Evolutionary conservation across 2,113 vertebrate species (phyloP).

Genomic region (Leptobrachium ailaonicum): DNA sequence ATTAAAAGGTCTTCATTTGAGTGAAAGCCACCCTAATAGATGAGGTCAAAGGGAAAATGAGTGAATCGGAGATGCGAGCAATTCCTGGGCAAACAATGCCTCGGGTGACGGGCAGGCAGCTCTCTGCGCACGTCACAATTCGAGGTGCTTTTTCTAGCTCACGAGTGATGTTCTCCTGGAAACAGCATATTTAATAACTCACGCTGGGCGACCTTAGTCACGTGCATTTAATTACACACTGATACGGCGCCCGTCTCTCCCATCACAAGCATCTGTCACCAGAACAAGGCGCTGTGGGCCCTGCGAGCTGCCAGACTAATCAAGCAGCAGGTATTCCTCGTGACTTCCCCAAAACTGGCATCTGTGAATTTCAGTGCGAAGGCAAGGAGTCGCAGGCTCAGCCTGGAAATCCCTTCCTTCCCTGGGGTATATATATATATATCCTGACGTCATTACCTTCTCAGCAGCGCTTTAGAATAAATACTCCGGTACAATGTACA

Average conservation of each 20-base stretch:
- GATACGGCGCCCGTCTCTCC: conserved; percentile 4
- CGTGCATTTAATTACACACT: neutral
- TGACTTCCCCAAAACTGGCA: conserved; percentile 23
- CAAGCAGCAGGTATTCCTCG: conserved; percentile 35
- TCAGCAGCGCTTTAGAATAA: neutral
- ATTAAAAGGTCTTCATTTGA: too few relatives aligned
- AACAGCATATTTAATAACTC: neutral
- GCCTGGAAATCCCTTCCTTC: neutral
- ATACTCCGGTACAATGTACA: too few relatives aligned
- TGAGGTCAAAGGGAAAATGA: too few relatives aligned
- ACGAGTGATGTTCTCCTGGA: neutral
- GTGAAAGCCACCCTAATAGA: too few relatives aligned
- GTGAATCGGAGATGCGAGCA: too few relatives aligned
- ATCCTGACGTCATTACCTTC: neutral
- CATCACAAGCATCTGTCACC: conserved; percentile 13
- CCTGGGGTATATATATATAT: neutral
- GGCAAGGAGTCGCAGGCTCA: too few relatives aligned
- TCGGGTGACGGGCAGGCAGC: too few relatives aligned
- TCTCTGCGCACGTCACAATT: too few relatives aligned
- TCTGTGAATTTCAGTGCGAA: neutral
- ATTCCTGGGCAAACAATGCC: too few relatives aligned
- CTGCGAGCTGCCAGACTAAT: conserved; percentile 34
- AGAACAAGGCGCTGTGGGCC: conserved; percentile 1
- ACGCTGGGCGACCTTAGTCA: neutral
- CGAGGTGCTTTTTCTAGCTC: neutral